Base-by-base conservation (phyloP, 1,140 invertebrate genomes). In the Solen grandis region DNA sequence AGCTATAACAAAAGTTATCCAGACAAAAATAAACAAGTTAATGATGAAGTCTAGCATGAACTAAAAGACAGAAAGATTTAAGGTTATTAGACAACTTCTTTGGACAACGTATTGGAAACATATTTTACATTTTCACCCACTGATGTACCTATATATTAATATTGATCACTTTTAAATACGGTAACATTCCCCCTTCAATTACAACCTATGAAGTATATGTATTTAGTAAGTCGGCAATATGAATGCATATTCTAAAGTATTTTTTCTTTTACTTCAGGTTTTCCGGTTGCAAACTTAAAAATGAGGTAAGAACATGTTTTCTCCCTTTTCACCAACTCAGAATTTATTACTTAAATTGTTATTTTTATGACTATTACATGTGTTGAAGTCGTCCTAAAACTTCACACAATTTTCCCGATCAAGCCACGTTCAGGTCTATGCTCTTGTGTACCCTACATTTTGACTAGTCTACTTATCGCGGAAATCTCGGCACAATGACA, bases 231-330 rank as follows among this genome's bases (percentile, higher is more conserved):
- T n/a, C n/a, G n/a, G n/a, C n/a, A n/a, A n/a, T n/a, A n/a, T n/a
- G n/a, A n/a, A n/a, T n/a, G n/a, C n/a, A n/a, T n/a, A n/a, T n/a
- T n/a, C n/a, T 63, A 50, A 33, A 27, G 69, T 13, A 31, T 57
- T 62, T 27, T 55, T 62, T 35, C n/a, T 81, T 29, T 66, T 33
- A 75, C 83, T 83, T 50, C 81, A 90, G 89, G 74, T 90, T 90
- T 85, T 90, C 89, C 25, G 88, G 89, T 52, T 86, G 87, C 46
- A 90, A 90, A 75, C 81, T 89, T 10, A 89, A 89, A 80, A 89
- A 89, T 57, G 89, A 90, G 86, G 88, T 89, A 85, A 86, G 83
- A 54, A 57, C 25, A 33, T 14, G 8, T 59, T 78, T 5, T 22
- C 4, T 66, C 14, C 41, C 35, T 29, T 5, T 33, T 14, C 14